Base-by-base conservation (phyloP, 1,140 invertebrate species). In the Marisa cornuarietis region DNA sequence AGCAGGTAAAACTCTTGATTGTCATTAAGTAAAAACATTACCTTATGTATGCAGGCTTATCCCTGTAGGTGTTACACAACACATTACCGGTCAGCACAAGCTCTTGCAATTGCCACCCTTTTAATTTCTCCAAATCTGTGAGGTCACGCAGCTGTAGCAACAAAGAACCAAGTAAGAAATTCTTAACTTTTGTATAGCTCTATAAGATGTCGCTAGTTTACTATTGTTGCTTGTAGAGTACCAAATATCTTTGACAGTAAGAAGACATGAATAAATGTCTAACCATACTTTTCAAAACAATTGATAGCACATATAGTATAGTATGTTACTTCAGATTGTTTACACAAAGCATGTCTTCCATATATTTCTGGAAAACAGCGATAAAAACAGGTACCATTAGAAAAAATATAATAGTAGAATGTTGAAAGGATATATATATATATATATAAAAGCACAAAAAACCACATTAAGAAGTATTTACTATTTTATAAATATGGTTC, bases 41-140 rank as follows among this genome's bases (percentile, higher is more conserved):
- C 96, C 96, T 96, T 91, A 97, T 92, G 91, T 96, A 97, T n/a
- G 93, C 91, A 83, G 93, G 92, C 86, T 94, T 93, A 84, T 95
- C 94, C 89, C 93, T 94, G 90, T 94, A 97, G 86, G 94, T 95
- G 87, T 94, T 93, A 89, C 94, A 95, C 22, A 96, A 86, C 1
- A 95, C 95, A 91, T 98, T 98, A 83, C 94, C 95, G 90, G 95
- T 93, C 71, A 98, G 91, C 62, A 93, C 92, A 54, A 98, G 86
- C 87, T 97, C 95, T 61, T 94, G 91, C 9, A 98, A 89, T 6
- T 93, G 93, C 69, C 96, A 89, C 7, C 93, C 93, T 86, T 94
- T 94, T 20, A 98, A 88, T 13, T 91, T 87, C 78, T 96, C 94
- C 79, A 97, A 87, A 71, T 94, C 92, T n/a, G 92, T 91, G 0